Conservation (phyloP, 2,888 invertebrate species). For the Julus scandinavius region DNA sequence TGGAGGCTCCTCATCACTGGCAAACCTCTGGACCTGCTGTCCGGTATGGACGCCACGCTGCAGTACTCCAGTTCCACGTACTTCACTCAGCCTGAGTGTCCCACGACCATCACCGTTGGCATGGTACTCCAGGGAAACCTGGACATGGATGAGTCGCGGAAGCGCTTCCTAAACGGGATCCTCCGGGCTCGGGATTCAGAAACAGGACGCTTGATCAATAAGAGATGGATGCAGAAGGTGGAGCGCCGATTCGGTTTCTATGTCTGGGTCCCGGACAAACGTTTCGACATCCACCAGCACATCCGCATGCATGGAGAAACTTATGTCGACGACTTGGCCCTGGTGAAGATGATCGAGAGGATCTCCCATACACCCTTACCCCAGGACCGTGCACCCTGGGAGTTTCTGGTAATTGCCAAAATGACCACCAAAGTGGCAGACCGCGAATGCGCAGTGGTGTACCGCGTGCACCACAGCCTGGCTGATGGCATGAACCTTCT, state of each 20-base stretch:
- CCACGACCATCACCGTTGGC: not conserved
- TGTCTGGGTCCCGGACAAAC: not conserved
- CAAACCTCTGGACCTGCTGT: not conserved
- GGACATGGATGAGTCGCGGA: not conserved
- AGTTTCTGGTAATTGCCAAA: not conserved
- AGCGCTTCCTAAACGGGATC: not conserved
- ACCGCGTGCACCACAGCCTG: slow-evolving; percentile 1
- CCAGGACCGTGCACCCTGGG: not conserved
- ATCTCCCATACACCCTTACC: not conserved
- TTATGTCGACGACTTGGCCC: not conserved
- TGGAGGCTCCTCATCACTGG: not conserved
- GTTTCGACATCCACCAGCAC: not conserved
- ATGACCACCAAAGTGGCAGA: not conserved
- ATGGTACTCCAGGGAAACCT: not conserved
- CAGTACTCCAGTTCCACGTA: not conserved
- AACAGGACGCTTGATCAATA: not conserved
- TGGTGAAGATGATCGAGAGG: not conserved
- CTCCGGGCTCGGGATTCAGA: not conserved
- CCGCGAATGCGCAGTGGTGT: not conserved
- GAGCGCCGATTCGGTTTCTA: not conserved
- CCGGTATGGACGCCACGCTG: not conserved
- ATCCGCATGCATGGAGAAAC: not conserved
- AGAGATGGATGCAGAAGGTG: not conserved
- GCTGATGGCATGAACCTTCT: not conserved
- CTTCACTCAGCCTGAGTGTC: not conserved